Percentiles rank a stretch among this genome's conserved stretches.
Conservation (phyloP, 2,888 invertebrate genomes). For the Leptinotarsa haldemani region DNA sequence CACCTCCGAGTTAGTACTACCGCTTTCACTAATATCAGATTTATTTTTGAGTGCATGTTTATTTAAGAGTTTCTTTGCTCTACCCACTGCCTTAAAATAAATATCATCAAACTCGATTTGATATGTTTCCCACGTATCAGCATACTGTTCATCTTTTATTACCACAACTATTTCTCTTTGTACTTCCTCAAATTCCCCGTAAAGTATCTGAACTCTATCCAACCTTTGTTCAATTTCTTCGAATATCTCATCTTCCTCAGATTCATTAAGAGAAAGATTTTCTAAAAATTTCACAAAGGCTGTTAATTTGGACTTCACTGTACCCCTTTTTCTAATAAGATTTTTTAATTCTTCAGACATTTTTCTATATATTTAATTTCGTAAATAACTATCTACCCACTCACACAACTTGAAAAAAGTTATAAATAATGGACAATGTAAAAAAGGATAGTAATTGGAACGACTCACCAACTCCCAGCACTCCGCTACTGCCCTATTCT, state of each 20-base stretch:
- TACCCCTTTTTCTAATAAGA: constrained; percentile 12
- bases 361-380: background rate
- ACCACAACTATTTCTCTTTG: background rate
- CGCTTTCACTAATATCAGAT: background rate
- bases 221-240: background rate
- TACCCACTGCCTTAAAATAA: background rate
- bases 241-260: background rate
- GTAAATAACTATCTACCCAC: background rate
- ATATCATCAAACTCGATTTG: background rate
- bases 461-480: background rate
- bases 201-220: background rate
- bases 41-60: background rate
- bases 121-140: background rate
- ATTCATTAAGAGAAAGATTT: background rate
- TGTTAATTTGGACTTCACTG: constrained; percentile 4
- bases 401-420: constrained; percentile 6
- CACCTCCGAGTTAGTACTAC: background rate
- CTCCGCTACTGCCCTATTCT: background rate
- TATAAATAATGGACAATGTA: background rate
- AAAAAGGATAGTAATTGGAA: constrained; percentile 2
- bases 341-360: background rate
- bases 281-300: constrained; percentile 21
- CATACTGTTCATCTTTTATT: background rate
- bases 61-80: background rate
- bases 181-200: background rate